phyloP scores from a whole-genome alignment of 1,140 invertebrate species.

The Myzus persicae region DNA sequence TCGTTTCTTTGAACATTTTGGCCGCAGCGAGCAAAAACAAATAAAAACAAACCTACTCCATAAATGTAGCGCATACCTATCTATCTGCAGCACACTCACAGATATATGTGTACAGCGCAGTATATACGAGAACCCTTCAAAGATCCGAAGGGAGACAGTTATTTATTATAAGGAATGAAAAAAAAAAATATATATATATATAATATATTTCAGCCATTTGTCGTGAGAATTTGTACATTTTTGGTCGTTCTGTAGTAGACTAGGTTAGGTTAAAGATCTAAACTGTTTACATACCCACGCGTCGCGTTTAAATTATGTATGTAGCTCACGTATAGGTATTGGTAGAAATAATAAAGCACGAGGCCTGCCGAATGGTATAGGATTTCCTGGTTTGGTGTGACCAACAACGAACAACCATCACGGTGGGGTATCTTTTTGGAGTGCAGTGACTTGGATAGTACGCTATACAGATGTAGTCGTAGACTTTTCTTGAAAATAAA shows the following conservation, averaged over 20 bases:
- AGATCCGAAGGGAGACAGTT: neutral
- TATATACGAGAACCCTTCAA: neutral
- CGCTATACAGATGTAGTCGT: neutral
- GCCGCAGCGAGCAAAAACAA: neutral
- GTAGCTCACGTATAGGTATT: neutral
- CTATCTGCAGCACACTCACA: neutral
- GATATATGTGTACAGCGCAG: neutral
- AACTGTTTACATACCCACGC: neutral
- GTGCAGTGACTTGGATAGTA: neutral
- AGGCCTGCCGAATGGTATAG: neutral
- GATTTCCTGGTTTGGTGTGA: neutral
- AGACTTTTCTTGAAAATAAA: too few relatives aligned
- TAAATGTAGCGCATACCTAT: neutral
- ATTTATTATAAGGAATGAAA: conserved; percentile 1
- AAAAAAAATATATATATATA: neutral
- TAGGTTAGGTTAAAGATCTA: too few relatives aligned
- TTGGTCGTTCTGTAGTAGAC: too few relatives aligned
- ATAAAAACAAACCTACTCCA: neutral
- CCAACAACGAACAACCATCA: neutral
- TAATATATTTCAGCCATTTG: neutral
- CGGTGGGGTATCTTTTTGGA: neutral
- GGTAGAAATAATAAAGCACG: neutral
- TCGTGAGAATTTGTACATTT: neutral
- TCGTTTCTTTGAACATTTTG: neutral
- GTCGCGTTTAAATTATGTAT: neutral